Evolutionary conservation across 2,797 vertebrate genomes (phyloP).

Genomic region (Amniataba percoides): DNA sequence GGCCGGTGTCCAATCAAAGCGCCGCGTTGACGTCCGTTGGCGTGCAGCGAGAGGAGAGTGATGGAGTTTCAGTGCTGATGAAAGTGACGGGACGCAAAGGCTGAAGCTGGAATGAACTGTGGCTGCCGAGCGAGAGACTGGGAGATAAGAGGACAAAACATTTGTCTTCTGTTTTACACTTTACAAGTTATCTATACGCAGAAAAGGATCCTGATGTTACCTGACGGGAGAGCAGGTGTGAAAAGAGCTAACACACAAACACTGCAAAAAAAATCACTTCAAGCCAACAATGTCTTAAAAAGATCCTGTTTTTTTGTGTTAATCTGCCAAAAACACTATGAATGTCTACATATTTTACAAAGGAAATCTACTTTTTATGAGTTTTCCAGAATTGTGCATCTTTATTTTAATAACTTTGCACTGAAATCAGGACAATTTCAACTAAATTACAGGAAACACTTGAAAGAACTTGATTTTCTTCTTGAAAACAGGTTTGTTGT

Average conservation of each 20-base stretch:
- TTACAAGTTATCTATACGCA: constrained; percentile 44
- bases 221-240: constrained; percentile 24
- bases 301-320: no score
- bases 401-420: background rate
- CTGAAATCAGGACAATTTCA: background rate
- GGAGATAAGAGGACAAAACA: constrained; percentile 30
- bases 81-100: constrained; percentile 34
- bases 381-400: background rate
- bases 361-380: background rate
- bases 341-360: background rate
- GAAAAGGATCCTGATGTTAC: constrained; percentile 37
- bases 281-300: background rate
- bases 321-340: background rate
- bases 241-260: constrained; percentile 15
- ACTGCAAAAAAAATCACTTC: background rate
- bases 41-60: constrained; percentile 26
- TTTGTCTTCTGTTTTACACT: constrained; percentile 56
- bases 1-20: constrained; percentile 59
- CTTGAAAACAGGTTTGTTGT: background rate
- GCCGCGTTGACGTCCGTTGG: constrained; percentile 7
- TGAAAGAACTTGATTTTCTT: constrained; percentile 16
- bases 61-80: constrained; percentile 38
- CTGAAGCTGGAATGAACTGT: constrained; percentile 17
- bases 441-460: constrained; percentile 7
- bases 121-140: background rate